Evolutionary conservation across 2,113 vertebrate genomes (phyloP).

Genomic region (Tretioscincus oriximinensis): DNA sequence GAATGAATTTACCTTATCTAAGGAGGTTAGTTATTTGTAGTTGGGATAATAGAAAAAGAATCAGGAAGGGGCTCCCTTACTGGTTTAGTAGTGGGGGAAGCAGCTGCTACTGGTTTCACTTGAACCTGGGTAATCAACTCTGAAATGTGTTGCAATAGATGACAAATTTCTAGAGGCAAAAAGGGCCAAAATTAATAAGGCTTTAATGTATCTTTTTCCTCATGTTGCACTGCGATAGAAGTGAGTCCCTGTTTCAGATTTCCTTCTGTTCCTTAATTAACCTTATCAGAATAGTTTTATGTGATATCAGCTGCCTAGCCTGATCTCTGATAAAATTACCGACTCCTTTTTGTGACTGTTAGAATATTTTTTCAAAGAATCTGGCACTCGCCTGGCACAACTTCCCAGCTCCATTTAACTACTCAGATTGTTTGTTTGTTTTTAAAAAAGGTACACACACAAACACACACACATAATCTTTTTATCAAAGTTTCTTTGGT

Average conservation of each 20-base stretch:
- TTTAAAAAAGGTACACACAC: too few relatives aligned
- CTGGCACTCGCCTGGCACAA: not conserved
- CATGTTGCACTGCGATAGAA: not conserved
- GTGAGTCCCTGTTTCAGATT: constrained; percentile 16
- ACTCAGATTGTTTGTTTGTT: too few relatives aligned
- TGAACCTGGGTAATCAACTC: constrained; percentile 20
- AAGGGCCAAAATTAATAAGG: constrained; percentile 4
- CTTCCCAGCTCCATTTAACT: not conserved
- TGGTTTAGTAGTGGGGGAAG: fast-evolving
- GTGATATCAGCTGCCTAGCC: not conserved
- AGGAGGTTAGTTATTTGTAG: constrained; percentile 48
- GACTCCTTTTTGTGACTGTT: not conserved
- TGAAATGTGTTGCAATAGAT: fast-evolving
- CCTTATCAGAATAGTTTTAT: not conserved
- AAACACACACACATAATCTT: not conserved
- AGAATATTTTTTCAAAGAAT: constrained; percentile 8
- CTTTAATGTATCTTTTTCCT: constrained; percentile 8
- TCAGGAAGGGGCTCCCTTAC: not conserved
- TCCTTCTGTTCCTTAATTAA: not conserved
- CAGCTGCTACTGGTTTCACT: not conserved
- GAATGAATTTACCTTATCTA: constrained; percentile 60
- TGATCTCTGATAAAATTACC: not conserved
- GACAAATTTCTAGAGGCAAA: constrained; percentile 7
- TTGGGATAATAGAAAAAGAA: constrained; percentile 4
- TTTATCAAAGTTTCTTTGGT: not conserved